Evolutionary conservation across 2,888 invertebrate genomes (phyloP).

Genomic region (Heliconius aoede): DNA sequence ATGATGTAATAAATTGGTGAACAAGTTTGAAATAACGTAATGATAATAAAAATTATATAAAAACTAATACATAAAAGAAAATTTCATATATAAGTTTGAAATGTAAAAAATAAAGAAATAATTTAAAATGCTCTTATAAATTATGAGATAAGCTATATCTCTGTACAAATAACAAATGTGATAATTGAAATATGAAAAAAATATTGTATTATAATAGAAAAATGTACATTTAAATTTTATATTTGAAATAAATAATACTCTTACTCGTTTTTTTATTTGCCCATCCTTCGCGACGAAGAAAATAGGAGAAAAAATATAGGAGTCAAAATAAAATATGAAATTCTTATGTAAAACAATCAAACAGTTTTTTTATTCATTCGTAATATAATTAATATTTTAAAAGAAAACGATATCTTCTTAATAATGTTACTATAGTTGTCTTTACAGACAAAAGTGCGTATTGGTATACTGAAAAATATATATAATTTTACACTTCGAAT

Average conservation of each 20-base stretch:
- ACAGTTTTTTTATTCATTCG: too few species aligned
- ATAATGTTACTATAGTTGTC: background rate
- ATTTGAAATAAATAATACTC: slow-evolving; percentile 8
- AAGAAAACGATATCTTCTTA: slow-evolving; percentile 10
- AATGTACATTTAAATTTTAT: background rate
- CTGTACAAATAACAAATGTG: slow-evolving; percentile 12
- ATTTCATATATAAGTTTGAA: background rate
- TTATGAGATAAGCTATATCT: slow-evolving; percentile 3
- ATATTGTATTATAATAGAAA: background rate
- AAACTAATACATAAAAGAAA: too few species aligned
- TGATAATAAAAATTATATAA: background rate
- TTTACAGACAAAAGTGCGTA: background rate
- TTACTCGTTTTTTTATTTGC: background rate
- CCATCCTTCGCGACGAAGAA: too few species aligned
- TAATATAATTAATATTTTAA: background rate
- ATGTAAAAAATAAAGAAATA: background rate
- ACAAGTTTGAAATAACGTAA: background rate
- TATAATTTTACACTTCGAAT: too few species aligned
- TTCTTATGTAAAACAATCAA: too few species aligned
- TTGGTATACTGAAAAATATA: background rate
- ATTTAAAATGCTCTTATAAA: background rate
- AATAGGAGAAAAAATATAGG: too few species aligned
- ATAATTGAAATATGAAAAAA: background rate
- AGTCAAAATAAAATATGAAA: too few species aligned
- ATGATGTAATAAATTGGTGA: background rate